Evolutionary conservation across 2,888 invertebrate genomes (phyloP).

Genomic region (Idaea dimidiata): DNA sequence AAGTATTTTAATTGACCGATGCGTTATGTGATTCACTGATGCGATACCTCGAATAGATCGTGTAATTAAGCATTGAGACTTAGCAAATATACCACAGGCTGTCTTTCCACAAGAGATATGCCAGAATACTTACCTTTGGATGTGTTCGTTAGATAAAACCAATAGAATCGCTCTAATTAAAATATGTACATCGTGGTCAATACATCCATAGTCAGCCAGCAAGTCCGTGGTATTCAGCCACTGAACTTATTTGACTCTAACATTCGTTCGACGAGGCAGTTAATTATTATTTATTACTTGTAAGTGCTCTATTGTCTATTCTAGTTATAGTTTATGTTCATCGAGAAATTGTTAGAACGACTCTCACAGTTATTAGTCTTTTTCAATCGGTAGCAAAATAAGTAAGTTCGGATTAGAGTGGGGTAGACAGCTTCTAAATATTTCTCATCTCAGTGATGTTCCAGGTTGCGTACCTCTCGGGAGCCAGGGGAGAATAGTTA

Average conservation of each 20-base stretch:
- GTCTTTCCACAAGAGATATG: too few species aligned
- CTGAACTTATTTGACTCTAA: not conserved
- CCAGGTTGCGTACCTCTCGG: too few species aligned
- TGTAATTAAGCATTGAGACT: too few species aligned
- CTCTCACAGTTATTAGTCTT: not conserved
- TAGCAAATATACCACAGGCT: too few species aligned
- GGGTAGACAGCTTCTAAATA: not conserved
- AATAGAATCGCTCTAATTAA: too few species aligned
- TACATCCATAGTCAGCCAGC: not conserved
- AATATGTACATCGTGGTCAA: too few species aligned
- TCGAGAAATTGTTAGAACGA: not conserved
- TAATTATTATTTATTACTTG: not conserved
- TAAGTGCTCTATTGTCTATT: not conserved
- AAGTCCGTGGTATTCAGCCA: not conserved
- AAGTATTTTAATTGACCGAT: too few species aligned
- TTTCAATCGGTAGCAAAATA: not conserved
- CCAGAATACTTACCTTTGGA: too few species aligned
- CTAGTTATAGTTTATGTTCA: not conserved
- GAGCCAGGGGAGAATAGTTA: too few species aligned
- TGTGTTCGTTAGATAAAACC: too few species aligned
- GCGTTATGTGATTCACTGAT: too few species aligned
- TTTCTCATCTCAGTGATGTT: not conserved
- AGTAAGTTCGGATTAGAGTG: not conserved
- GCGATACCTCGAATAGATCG: too few species aligned
- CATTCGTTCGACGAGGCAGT: not conserved